phyloP scores from a whole-genome alignment of 1,140 invertebrate genomes.

The Psilanteris sp. region DNA sequence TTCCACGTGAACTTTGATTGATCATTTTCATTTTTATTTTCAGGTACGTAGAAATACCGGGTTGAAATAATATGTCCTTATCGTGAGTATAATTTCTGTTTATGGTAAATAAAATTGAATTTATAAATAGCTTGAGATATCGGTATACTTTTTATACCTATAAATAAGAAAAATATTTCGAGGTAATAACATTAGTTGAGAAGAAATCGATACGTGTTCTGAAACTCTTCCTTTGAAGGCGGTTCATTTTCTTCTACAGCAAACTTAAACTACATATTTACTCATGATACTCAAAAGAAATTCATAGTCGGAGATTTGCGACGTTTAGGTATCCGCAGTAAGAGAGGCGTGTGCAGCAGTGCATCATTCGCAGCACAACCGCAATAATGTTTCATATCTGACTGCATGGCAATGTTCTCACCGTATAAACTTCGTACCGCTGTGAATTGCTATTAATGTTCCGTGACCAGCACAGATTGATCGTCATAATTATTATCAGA shows the following conservation, averaged over 20 bases:
- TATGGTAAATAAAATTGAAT: no score
- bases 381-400: conserved; percentile 55
- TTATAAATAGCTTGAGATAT: no score
- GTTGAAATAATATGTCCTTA: no score
- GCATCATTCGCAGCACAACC: conserved; percentile 40
- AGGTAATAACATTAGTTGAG: background rate
- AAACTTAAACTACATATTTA: conserved; percentile 17
- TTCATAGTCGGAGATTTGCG: conserved; percentile 1
- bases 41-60: no score
- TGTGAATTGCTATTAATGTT: conserved; percentile 36
- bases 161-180: no score
- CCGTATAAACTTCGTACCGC: conserved; percentile 21
- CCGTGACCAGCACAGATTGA: conserved; percentile 26
- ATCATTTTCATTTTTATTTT: no score
- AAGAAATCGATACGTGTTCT: background rate
- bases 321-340: conserved; percentile 2
- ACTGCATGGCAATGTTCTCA: conserved; percentile 35
- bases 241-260: conserved; percentile 8
- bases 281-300: conserved; percentile 9
- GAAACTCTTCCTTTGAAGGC: background rate
- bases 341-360: conserved; percentile 10
- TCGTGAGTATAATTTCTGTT: no score
- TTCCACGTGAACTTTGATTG: no score
- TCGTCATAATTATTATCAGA: conserved; percentile 31
- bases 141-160: no score